Evolutionary conservation across 2,797 vertebrate species (phyloP).

Genomic region (Typhlichthys subterraneus): DNA sequence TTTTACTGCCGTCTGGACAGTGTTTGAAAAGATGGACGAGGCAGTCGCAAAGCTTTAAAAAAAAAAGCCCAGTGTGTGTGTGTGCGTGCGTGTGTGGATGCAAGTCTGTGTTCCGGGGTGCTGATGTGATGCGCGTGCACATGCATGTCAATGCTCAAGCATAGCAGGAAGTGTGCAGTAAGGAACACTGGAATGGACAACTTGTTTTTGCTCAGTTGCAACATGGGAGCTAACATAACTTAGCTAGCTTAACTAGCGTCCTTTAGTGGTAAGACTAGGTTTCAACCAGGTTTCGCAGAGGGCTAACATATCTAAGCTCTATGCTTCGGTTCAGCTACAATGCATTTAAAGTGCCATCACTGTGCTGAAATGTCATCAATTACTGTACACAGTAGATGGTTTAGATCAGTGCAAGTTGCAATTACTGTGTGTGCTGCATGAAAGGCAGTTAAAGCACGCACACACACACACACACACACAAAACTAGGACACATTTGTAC

Average conservation of each 20-base stretch:
- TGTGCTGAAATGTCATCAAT: background rate
- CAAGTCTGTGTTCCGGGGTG: slow-evolving; percentile 31
- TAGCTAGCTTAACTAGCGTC: too few relatives aligned
- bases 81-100: slow-evolving; percentile 19
- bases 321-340: slow-evolving; percentile 15
- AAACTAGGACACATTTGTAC: slow-evolving; percentile 2
- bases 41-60: slow-evolving; percentile 63
- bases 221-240: too few relatives aligned
- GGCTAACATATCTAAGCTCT: too few relatives aligned
- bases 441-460: slow-evolving; percentile 14
- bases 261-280: too few relatives aligned
- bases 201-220: slow-evolving; percentile 33
- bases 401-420: slow-evolving; percentile 16
- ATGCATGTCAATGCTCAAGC: slow-evolving; percentile 61
- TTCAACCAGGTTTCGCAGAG: too few relatives aligned
- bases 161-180: slow-evolving; percentile 60
- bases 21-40: slow-evolving; percentile 78
- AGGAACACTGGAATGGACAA: slow-evolving; percentile 41
- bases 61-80: slow-evolving; percentile 49
- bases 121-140: slow-evolving; percentile 37
- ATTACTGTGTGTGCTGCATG: slow-evolving; percentile 19
- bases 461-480: background rate
- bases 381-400: background rate
- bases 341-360: slow-evolving; percentile 7
- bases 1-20: slow-evolving; percentile 73